A percentile compares a stretch with the other conserved stretches of the same genome.
Evolutionary conservation across 2,113 vertebrate species (phyloP).

Genomic region (Tragelaphus scriptus): DNA sequence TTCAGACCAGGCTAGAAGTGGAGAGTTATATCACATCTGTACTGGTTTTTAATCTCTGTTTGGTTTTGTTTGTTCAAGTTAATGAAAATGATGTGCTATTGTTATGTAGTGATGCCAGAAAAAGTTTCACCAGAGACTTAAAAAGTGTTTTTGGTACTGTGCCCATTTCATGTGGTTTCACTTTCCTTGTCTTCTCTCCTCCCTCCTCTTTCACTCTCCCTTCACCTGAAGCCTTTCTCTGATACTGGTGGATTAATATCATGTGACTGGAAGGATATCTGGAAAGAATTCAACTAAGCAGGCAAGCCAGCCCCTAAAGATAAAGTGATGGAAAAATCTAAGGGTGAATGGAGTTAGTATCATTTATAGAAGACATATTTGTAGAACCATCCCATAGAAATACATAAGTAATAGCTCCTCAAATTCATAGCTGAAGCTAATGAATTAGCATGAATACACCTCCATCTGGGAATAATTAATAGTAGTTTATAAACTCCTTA

Average conservation of each 20-base stretch:
- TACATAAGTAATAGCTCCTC: conserved; percentile 35
- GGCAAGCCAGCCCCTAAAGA: conserved; percentile 22
- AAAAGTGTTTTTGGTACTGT: conserved; percentile 76
- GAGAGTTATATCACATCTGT: conserved; percentile 72
- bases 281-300: conserved; percentile 19
- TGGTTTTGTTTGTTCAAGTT: conserved; percentile 80
- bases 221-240: background rate
- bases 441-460: conserved; percentile 9
- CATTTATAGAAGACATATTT: conserved; percentile 13
- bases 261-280: conserved; percentile 34
- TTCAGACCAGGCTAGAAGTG: conserved; percentile 38
- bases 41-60: conserved; percentile 77
- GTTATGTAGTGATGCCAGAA: conserved; percentile 77
- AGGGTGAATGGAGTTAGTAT: background rate
- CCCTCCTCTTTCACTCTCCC: background rate
- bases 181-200: conserved; percentile 57
- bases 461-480: conserved; percentile 61
- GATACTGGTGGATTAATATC: conserved; percentile 51
- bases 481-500: conserved; percentile 56
- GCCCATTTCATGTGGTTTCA: conserved; percentile 78
- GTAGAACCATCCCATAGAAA: conserved; percentile 16
- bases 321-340: conserved; percentile 26
- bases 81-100: conserved; percentile 82
- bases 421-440: conserved; percentile 26
- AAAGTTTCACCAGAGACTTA: conserved; percentile 79